Base-by-base conservation (phyloP, 2,888 invertebrate genomes). In the Physocephala rufipes region DNA sequence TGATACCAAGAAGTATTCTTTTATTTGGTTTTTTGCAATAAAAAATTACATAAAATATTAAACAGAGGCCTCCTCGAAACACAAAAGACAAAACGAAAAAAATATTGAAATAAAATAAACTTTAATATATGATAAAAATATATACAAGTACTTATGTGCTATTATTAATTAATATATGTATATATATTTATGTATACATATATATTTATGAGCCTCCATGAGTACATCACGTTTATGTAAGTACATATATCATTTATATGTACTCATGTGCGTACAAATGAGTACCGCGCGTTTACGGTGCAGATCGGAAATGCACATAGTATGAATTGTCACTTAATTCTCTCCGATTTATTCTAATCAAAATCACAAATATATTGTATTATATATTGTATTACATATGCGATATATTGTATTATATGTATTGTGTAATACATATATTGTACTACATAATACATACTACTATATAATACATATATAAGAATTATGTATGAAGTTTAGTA, bases 1-100 rank as follows among this genome's bases (percentile, higher is more conserved):
- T 74, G 15, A 53, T 75, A n/a, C 45, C 21, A 64, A 43, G 49
- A 26, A 26, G 15, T 64, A 12, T 21, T 47, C 53, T 36, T 28
- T 66, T 49, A 55, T 62, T 55, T 55, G 24, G 24, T 26, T 55
- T 15, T 26, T 62, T 19, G 19, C 36, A 62, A 43, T 19, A 62
- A 62, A 62, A 19, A 62, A 62, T 4, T 13, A 62, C 21, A 62
- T 12, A 62, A 45, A 61, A 62, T 43, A 62, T 43, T 43, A 36
- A 16, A 59, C 36, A 53, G 53, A 53, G 24, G 53, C 53, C 53
- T 53, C 19, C 53, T 53, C 53, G 24, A 24, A 53, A 19, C 36
- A 9, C 36, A 36, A 36, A 36, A 36, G 9, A 36, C 19, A 53
- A 53, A 53, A 53, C 12, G 12, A n/a, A 21, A 21, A 15, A 53